Conservation (phyloP, 2,888 invertebrate species). For the Xanthia icteritia region DNA sequence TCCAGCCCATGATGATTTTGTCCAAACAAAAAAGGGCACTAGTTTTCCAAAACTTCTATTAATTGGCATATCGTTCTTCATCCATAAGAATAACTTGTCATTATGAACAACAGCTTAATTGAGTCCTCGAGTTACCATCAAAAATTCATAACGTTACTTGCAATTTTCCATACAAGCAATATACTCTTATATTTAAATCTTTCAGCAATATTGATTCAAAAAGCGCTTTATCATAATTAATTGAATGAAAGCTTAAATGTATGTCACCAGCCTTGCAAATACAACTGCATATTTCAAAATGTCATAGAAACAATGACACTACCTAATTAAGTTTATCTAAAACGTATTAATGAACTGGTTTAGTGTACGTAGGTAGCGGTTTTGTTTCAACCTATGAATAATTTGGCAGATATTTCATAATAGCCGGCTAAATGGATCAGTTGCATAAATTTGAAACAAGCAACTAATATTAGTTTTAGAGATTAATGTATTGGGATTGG, state of each 20-base stretch:
- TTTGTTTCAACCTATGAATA: slow-evolving; percentile 60
- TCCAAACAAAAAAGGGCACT: too few relatives aligned
- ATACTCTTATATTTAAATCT: too few relatives aligned
- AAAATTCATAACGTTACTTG: background rate
- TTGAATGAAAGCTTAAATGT: background rate
- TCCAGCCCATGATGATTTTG: too few relatives aligned
- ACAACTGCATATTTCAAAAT: slow-evolving; percentile 37
- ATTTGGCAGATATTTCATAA: slow-evolving; percentile 48
- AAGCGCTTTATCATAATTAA: background rate
- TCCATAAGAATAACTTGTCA: background rate
- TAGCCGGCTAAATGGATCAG: slow-evolving; percentile 33
- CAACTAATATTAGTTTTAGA: slow-evolving; percentile 9
- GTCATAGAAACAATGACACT: slow-evolving; percentile 44
- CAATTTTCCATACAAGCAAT: background rate
- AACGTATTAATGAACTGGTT: slow-evolving; percentile 63
- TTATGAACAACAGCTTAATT: background rate
- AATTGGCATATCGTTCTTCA: background rate
- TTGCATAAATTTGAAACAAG: slow-evolving; percentile 30
- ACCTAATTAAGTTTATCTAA: slow-evolving; percentile 58
- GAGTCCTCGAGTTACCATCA: background rate
- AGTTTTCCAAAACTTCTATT: background rate
- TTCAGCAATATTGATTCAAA: background rate
- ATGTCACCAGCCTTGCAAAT: slow-evolving; percentile 19
- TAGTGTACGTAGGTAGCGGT: slow-evolving; percentile 60
- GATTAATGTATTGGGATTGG: background rate